phyloP scores from a whole-genome alignment of 2,888 invertebrate species.

The Dicycla oo region DNA sequence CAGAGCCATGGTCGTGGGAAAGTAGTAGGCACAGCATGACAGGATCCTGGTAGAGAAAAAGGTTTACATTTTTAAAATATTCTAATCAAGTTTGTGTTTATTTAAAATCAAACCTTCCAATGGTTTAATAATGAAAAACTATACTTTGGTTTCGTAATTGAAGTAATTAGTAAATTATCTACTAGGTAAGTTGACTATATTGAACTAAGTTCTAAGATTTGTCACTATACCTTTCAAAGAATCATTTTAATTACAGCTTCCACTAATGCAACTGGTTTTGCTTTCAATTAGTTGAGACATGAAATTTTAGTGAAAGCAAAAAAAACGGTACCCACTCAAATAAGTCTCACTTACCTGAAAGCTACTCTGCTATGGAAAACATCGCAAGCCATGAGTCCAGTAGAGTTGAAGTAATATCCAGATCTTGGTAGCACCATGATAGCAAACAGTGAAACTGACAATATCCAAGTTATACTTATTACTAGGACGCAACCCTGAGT shows the following conservation, averaged over 20 bases:
- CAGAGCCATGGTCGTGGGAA: slow-evolving; percentile 97
- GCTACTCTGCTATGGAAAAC: slow-evolving; percentile 95
- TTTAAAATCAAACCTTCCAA: not conserved
- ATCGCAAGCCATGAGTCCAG: slow-evolving; percentile 96
- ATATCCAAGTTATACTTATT: slow-evolving; percentile 96
- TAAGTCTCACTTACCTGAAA: slow-evolving; percentile 84
- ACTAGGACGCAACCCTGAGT: slow-evolving; percentile 95
- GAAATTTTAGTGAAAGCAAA: not conserved
- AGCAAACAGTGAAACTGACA: slow-evolving; percentile 95
- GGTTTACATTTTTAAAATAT: not conserved
- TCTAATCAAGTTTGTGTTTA: not conserved
- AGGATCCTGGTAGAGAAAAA: slow-evolving; percentile 90
- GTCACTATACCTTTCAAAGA: not conserved
- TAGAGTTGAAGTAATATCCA: slow-evolving; percentile 96
- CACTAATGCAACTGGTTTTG: not conserved
- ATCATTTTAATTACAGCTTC: too few relatives aligned
- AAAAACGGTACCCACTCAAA: not conserved
- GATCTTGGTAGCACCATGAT: slow-evolving; percentile 95
- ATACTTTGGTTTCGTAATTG: not conserved
- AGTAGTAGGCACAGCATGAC: slow-evolving; percentile 96
- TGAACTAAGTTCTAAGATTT: not conserved
- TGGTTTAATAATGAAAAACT: not conserved
- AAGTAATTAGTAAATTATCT: not conserved
- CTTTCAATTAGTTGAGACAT: not conserved
- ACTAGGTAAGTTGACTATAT: not conserved